Conservation (phyloP, 2,888 invertebrate species). For the Polydrusus cervinus region DNA sequence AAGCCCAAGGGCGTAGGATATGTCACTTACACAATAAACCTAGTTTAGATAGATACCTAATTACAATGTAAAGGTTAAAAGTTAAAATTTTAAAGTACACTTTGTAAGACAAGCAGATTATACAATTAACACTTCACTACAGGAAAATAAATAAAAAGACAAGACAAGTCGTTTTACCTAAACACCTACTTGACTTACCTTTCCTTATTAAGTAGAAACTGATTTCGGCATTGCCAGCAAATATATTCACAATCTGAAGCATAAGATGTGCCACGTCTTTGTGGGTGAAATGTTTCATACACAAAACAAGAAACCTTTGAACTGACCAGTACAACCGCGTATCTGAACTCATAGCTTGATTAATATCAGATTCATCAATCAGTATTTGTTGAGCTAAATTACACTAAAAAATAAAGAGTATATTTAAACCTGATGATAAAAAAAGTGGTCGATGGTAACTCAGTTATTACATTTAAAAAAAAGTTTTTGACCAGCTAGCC, state of each 20-base stretch:
- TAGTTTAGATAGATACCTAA: too few species aligned
- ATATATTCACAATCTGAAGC: slow-evolving; percentile 85
- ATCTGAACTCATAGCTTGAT: slow-evolving; percentile 62
- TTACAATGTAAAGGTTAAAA: too few species aligned
- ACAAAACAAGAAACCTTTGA: slow-evolving; percentile 66
- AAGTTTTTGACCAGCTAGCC: too few species aligned
- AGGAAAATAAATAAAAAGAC: neutral
- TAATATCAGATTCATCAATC: slow-evolving; percentile 28
- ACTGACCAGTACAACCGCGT: slow-evolving; percentile 71
- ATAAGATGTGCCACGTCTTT: slow-evolving; percentile 77
- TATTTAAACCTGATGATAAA: neutral
- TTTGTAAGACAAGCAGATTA: too few species aligned
- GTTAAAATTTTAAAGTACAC: too few species aligned
- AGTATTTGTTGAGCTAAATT: slow-evolving; percentile 35
- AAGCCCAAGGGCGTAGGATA: too few species aligned
- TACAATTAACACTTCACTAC: neutral
- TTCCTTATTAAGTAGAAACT: slow-evolving; percentile 75
- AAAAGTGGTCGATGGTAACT: neutral
- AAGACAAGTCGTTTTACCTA: too few species aligned
- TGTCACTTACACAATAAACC: too few species aligned
- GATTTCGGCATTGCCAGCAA: slow-evolving; percentile 74
- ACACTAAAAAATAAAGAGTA: slow-evolving; percentile 30
- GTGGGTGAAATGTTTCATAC: slow-evolving; percentile 63
- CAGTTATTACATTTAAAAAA: too few species aligned
- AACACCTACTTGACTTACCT: slow-evolving; percentile 68